These are phyloP conservation scores for Danionella dracula DNA, from an alignment of 2,797 vertebrate species.

Conservation along the genomic window DNA sequence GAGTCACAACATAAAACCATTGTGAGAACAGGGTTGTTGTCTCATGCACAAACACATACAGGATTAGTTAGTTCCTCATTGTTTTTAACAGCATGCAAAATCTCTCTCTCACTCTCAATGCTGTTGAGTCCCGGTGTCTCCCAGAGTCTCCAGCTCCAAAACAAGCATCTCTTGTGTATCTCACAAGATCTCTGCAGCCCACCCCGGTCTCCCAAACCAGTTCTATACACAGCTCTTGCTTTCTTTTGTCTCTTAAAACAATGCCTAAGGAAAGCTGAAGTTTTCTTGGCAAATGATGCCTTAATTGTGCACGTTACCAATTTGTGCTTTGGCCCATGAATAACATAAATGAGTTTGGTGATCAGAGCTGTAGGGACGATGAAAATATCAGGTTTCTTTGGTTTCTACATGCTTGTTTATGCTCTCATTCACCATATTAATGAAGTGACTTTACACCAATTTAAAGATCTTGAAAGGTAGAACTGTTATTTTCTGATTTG, in stretches of 20 bases:
- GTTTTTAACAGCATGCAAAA: conserved; percentile 67
- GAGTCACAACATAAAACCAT: no score
- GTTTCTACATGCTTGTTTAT: conserved; percentile 50
- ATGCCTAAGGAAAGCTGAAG: conserved; percentile 52
- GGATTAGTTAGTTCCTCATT: conserved; percentile 36
- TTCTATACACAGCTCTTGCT: conserved; percentile 49
- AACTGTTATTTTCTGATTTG: no score
- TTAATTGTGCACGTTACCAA: conserved; percentile 76
- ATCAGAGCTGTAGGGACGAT: conserved; percentile 8
- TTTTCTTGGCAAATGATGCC: conserved; percentile 69
- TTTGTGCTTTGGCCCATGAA: conserved; percentile 62
- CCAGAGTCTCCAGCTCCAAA: conserved; percentile 61
- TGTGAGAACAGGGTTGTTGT: no score
- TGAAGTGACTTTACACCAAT: no score
- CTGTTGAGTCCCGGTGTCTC: conserved; percentile 59
- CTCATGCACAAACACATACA: not conserved
- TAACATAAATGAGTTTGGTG: conserved; percentile 59
- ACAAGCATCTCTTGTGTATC: conserved; percentile 66
- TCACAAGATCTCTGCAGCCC: conserved; percentile 55
- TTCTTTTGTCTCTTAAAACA: conserved; percentile 68
- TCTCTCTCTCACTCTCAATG: conserved; percentile 60
- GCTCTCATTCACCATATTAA: conserved; percentile 63
- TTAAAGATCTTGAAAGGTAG: no score
- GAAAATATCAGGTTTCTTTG: conserved; percentile 35
- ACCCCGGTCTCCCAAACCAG: conserved; percentile 43